Evolutionary conservation across 2,113 vertebrate species (phyloP).

Genomic region (Hiodon alosoides): DNA sequence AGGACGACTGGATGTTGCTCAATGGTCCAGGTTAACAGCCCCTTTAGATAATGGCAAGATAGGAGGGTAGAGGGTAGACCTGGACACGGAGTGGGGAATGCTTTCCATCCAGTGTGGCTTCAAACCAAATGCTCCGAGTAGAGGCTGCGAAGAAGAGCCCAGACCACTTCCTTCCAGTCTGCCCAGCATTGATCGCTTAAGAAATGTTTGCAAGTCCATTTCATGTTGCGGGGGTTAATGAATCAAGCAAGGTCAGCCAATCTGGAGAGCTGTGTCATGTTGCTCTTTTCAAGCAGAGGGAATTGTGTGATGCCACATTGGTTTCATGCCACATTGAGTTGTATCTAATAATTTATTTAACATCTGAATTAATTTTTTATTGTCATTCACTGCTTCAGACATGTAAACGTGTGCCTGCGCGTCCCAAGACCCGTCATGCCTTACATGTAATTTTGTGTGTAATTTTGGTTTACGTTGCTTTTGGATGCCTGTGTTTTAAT

Average conservation of each 20-base stretch:
- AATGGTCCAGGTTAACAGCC: no score
- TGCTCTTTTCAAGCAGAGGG: not conserved
- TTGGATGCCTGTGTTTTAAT: conserved; percentile 58
- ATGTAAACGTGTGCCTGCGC: conserved; percentile 37
- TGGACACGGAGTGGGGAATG: no score
- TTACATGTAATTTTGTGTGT: conserved; percentile 44
- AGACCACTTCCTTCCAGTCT: not conserved
- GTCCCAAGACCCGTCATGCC: conserved; percentile 31
- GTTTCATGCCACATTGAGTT: conserved; percentile 1
- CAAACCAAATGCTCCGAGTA: no score
- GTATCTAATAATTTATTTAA: conserved; percentile 16
- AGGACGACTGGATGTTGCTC: no score
- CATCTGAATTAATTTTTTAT: conserved; percentile 2
- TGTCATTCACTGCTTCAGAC: conserved; percentile 38
- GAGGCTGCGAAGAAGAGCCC: not conserved
- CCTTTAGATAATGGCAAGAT: no score
- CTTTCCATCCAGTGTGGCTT: no score
- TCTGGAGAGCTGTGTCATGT: not conserved
- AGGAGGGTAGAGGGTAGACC: no score
- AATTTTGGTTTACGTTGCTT: conserved; percentile 54
- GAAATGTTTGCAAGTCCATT: no score
- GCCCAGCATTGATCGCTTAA: not conserved
- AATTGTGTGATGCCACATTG: not conserved
- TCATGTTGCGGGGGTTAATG: not conserved
- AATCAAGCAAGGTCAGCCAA: not conserved